Conservation (phyloP, 1,140 invertebrate genomes). For the Aphis gossypii region DNA sequence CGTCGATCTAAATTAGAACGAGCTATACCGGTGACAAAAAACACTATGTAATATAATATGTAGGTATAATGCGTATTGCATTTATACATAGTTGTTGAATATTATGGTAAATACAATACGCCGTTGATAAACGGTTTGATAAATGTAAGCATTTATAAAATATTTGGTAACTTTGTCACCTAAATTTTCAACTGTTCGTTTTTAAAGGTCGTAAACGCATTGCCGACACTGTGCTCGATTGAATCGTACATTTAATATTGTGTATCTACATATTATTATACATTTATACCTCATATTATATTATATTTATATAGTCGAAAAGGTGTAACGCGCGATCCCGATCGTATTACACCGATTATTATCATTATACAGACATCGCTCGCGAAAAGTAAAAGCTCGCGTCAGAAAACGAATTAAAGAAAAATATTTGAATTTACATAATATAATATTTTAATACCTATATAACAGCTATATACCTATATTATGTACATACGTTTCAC, state of each 20-base stretch:
- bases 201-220: neutral
- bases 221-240: neutral
- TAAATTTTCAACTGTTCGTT: neutral
- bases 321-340: no score
- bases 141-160: neutral
- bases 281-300: no score
- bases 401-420: neutral
- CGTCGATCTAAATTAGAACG: no score
- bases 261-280: no score
- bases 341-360: neutral
- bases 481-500: neutral
- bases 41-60: no score
- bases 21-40: no score
- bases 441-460: neutral
- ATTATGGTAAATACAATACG: neutral
- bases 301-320: no score
- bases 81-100: neutral
- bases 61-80: neutral
- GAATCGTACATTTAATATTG: no score
- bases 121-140: neutral
- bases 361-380: neutral
- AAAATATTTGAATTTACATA: neutral
- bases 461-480: neutral
- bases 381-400: neutral
- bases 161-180: neutral